These are phyloP conservation scores for Onychorhynchus coronatus DNA, from an alignment of 2,113 vertebrate species.

Conservation along the genomic window DNA sequence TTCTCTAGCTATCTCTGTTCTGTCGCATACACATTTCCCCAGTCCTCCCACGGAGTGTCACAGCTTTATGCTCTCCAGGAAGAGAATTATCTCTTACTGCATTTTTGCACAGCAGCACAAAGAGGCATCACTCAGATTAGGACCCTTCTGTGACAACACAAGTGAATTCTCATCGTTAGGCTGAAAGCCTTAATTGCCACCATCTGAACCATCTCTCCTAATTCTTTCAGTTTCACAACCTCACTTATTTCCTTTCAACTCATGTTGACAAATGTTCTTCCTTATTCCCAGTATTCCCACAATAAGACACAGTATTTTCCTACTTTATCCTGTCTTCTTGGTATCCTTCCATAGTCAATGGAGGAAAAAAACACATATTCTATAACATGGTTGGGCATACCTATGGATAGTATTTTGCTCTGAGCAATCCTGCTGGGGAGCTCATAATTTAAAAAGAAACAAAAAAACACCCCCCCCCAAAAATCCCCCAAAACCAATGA, in stretches of 20 bases:
- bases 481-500: not conserved
- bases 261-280: not conserved
- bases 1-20: not conserved
- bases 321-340: not conserved
- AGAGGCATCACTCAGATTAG: not conserved
- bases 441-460: not conserved
- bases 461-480: not conserved
- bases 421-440: not conserved
- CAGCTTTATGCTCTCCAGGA: not conserved
- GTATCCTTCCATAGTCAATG: not conserved
- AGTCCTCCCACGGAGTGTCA: not conserved
- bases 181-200: not conserved
- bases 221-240: not conserved
- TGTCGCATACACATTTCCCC: not conserved
- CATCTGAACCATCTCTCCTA: not conserved
- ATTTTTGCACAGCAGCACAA: not conserved
- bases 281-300: not conserved
- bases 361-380: not conserved
- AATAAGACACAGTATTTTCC: not conserved
- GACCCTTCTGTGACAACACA: not conserved
- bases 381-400: not conserved
- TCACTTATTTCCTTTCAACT: not conserved
- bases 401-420: not conserved
- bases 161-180: not conserved
- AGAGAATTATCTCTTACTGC: not conserved